Conservation (phyloP, 1,140 invertebrate genomes). For the Drosophila mojavensis region DNA sequence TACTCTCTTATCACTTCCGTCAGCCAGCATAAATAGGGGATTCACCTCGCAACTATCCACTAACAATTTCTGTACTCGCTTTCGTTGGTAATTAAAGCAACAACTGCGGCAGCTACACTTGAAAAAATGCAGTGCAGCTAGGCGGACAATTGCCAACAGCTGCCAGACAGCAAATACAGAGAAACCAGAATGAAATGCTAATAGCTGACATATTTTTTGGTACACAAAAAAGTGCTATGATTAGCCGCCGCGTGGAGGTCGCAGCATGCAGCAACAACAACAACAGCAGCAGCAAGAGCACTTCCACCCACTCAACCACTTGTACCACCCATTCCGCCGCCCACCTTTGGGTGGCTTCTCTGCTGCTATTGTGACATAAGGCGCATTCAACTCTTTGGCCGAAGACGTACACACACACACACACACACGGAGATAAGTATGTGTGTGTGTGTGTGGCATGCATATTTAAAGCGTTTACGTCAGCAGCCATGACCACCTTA, state of each 20-base stretch:
- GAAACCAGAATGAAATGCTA: slow-evolving; percentile 8
- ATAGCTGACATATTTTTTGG: slow-evolving; percentile 42
- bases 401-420: neutral
- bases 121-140: slow-evolving; percentile 1
- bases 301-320: neutral
- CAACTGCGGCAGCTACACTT: slow-evolving; percentile 30
- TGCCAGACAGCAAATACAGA: slow-evolving; percentile 13
- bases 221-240: slow-evolving; percentile 45
- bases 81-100: slow-evolving; percentile 18
- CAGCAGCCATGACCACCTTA: slow-evolving; percentile 71
- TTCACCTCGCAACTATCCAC: too few species aligned
- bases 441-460: slow-evolving; percentile 17
- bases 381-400: slow-evolving; percentile 49
- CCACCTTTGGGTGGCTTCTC: neutral
- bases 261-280: neutral
- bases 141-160: neutral
- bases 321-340: neutral
- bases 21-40: too few species aligned
- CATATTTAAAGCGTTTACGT: slow-evolving; percentile 74
- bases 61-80: too few species aligned
- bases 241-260: slow-evolving; percentile 59
- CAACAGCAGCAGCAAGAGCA: neutral
- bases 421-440: slow-evolving; percentile 9
- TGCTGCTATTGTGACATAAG: slow-evolving; percentile 55
- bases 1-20: too few species aligned